Evolutionary conservation across 1,140 invertebrate species (phyloP).

Genomic region (Papilio machaon): DNA sequence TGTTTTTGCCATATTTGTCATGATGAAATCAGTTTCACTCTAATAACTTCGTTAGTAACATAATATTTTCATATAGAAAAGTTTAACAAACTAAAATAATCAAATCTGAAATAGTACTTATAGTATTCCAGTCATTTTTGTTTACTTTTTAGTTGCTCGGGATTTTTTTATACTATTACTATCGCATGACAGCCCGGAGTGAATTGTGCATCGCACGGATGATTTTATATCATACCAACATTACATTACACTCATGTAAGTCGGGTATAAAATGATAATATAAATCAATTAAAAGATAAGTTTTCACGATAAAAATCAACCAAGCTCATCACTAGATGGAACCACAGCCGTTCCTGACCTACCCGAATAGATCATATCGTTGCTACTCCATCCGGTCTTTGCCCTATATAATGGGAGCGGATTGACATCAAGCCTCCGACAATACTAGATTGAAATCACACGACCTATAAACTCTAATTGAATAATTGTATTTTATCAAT

Average conservation of each 20-base stretch:
- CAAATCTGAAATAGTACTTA: background rate
- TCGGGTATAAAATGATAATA: too few relatives aligned
- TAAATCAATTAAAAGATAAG: background rate
- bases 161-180: too few relatives aligned
- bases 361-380: background rate
- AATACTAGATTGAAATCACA: background rate
- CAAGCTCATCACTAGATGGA: background rate
- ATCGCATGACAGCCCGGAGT: too few relatives aligned
- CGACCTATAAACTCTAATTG: background rate
- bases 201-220: too few relatives aligned
- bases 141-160: too few relatives aligned
- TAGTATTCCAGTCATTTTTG: too few relatives aligned
- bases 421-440: background rate
- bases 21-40: background rate
- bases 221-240: too few relatives aligned
- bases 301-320: background rate
- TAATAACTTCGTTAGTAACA: constrained; percentile 1
- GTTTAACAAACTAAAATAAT: background rate
- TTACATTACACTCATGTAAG: too few relatives aligned
- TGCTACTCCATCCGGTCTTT: background rate
- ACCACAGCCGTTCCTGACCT: background rate
- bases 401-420: background rate
- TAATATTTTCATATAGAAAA: background rate
- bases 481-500: background rate
- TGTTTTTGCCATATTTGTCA: background rate